These are phyloP conservation scores for Patella caerulea DNA, from an alignment of 2,888 invertebrate species.

Conservation along the genomic window DNA sequence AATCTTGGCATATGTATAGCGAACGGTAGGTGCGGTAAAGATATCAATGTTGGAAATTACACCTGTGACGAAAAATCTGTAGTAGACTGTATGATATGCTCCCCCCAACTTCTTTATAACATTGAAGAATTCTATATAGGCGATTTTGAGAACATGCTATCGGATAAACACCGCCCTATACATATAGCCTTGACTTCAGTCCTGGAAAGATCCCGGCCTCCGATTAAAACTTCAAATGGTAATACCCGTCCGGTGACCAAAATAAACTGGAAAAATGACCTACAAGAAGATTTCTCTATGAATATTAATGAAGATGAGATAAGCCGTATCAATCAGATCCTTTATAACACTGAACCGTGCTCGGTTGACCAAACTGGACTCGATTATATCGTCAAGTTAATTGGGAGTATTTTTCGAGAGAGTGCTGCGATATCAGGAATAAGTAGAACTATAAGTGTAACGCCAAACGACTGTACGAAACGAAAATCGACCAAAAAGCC, in stretches of 20 bases:
- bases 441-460: not conserved
- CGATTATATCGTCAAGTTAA: not conserved
- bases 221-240: not conserved
- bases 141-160: not conserved
- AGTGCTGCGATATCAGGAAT: not conserved
- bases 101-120: not conserved
- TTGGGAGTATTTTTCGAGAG: not conserved
- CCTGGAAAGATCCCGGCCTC: not conserved
- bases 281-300: not conserved
- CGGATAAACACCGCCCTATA: not conserved
- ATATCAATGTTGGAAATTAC: not conserved
- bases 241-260: not conserved
- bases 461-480: not conserved
- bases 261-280: not conserved
- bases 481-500: not conserved
- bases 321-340: not conserved
- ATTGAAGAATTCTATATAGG: not conserved
- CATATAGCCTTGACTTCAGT: not conserved
- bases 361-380: not conserved
- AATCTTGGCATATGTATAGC: not conserved
- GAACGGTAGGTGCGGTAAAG: not conserved
- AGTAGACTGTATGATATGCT: not conserved
- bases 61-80: conserved; percentile 5
- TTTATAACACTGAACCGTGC: not conserved
- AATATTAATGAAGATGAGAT: not conserved